Base-by-base conservation (phyloP, 2,113 vertebrate species). In the Seriola quinqueradiata region DNA sequence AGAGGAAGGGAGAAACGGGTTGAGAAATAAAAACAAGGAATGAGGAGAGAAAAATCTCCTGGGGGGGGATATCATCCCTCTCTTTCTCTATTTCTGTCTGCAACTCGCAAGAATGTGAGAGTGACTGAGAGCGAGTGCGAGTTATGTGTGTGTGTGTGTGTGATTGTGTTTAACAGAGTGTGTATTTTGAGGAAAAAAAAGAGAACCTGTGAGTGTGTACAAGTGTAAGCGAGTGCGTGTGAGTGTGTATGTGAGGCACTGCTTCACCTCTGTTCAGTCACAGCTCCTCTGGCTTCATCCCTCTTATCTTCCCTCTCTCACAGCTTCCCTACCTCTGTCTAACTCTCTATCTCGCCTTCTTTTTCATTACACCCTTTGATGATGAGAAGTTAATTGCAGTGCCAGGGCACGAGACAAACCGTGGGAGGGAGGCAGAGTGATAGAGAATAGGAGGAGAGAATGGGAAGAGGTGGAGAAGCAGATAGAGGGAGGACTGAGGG, bases 281-380 rank as follows among this genome's bases (percentile, higher is more conserved):
- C 60, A 71, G 69, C 79, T 85, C 74, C 83, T 87, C 75, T 38
- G 81, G 88, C 75, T 86, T 85, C 76, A 75, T 88, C 74, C 64
- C 60, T 84, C 89, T 86, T 81, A 90, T 86, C 89, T 84, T 71
- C 77, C 40, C 87, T 78, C 86, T 73, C 88, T 82, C 70, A 28
- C 85, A 85, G 85, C 71, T 77, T 85, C 78, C 54, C 79, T 74
- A 61, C 85, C 77, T 86, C 91, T 69, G 81, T 75, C 82, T 83
- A 78, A 88, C 83, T 89, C 86, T 68, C 85, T 54, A 79, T 87
- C 90, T 81, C 36, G 55, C 79, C 59, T 82, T 87, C 75, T 80
- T 80, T 92, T 88, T 83, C 86, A 89, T 89, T 82, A 87, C 83
- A 76, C 85, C 75, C 89, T 91, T 92, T 92, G 90, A 93, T 89